Evolutionary conservation across 2,113 vertebrate species (phyloP).

Genomic region (Pagrus major): DNA sequence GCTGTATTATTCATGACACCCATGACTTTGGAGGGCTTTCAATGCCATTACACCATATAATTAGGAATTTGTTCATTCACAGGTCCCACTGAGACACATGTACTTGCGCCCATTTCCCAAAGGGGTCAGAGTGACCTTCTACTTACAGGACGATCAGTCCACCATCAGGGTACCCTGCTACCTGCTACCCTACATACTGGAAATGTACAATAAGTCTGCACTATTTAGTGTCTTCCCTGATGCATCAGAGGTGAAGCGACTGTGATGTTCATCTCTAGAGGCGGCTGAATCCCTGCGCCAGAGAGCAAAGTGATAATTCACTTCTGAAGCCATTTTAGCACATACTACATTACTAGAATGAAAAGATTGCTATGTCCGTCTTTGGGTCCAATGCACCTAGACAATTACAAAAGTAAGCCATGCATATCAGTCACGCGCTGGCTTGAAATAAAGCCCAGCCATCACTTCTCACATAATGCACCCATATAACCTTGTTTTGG

Average conservation of each 20-base stretch:
- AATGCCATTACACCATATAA: constrained; percentile 54
- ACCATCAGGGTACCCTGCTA: constrained; percentile 23
- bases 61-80: constrained; percentile 53
- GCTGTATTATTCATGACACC: constrained; percentile 30
- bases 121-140: constrained; percentile 53
- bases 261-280: constrained; percentile 70
- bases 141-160: constrained; percentile 49
- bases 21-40: constrained; percentile 56
- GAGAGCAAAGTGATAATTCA: constrained; percentile 83
- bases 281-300: constrained; percentile 57
- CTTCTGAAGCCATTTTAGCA: constrained; percentile 82
- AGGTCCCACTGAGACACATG: constrained; percentile 50
- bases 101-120: constrained; percentile 52
- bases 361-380: constrained; percentile 83
- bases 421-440: constrained; percentile 86
- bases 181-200: constrained; percentile 36
- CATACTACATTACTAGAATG: constrained; percentile 79
- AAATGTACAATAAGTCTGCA: constrained; percentile 31
- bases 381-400: constrained; percentile 85
- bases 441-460: constrained; percentile 77
- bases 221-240: constrained; percentile 45
- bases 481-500: constrained; percentile 73
- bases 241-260: constrained; percentile 57
- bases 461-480: constrained; percentile 62
- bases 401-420: constrained; percentile 87